Base-by-base conservation (phyloP, 2,113 vertebrate species). In the Butorides virescens region DNA sequence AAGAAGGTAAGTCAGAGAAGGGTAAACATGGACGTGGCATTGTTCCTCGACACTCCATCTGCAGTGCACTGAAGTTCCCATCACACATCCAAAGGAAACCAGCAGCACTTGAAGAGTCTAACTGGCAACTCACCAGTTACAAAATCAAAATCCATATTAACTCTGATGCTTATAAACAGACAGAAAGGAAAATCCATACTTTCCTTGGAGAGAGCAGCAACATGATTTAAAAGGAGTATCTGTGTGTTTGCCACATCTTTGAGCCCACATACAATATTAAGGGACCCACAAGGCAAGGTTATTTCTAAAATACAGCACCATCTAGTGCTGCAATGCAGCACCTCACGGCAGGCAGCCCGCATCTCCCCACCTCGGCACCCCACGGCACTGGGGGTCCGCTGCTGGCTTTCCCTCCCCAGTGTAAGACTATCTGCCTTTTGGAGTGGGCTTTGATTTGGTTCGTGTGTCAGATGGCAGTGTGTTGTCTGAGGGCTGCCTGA, bases 251-350 rank as follows among this genome's bases (percentile, higher is more conserved):
- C 77, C 58, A 32, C 67, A 92, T 94, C 82, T 81, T 39, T 65
- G 46, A 88, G 80, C 66, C 77, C 2, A 4, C 44, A 34, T 79
- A 74, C 77, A 46, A 2, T 36, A 29, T 2, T 3, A 72, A 83
- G 55, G 36, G 34, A 87, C 65, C 25, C 71, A n/a, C 1, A 25
- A 82, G 70, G 90, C 81, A 10, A 87, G 73, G 82, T 78, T 95
- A 93, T 95, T 97, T 96, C 73, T 95, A 96, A 96, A 97, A 94
- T 92, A 91, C 58, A 97, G 93, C 96, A 89, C 93, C 97, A 97
- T 84, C 97, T 96, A 97, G 97, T 92, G 97, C 96, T 77, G 52
- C 21, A 3, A 44, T 68, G 66, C 84, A 75, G 93, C 86, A 87
- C 47, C 88, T 93, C 71, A 11, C 17, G 2, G 49, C 49, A 56